Conservation (phyloP, 2,797 vertebrate genomes). For the Lepus townsendii region DNA sequence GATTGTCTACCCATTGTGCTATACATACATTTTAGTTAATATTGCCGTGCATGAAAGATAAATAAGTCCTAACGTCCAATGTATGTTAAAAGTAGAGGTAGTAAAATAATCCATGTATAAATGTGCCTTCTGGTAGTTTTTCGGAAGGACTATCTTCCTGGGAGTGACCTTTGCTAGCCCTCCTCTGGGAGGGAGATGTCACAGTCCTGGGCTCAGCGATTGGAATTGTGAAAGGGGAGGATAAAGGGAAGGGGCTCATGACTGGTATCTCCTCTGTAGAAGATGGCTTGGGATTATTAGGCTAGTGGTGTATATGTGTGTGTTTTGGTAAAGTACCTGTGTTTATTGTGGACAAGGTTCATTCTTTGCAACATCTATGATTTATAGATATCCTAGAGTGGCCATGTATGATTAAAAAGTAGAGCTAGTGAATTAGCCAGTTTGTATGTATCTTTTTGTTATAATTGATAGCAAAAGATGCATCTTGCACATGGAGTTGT, state of each 20-base stretch:
- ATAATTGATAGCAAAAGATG: background rate
- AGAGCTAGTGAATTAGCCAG: conserved; percentile 22
- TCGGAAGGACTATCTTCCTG: no score
- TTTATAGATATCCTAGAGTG: conserved; percentile 32
- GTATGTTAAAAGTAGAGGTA: no score
- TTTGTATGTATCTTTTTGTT: background rate
- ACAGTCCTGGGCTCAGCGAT: background rate
- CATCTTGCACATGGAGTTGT: background rate
- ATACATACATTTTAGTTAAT: no score
- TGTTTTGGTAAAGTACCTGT: conserved; percentile 44
- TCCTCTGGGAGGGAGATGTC: no score
- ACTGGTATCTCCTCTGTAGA: background rate
- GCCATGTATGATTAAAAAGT: conserved; percentile 46
- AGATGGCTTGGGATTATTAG: conserved; percentile 6
- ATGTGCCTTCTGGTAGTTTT: no score
- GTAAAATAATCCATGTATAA: no score
- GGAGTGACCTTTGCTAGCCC: no score
- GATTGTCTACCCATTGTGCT: no score
- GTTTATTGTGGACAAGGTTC: conserved; percentile 27
- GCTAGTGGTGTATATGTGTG: background rate
- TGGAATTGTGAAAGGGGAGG: background rate
- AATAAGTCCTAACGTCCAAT: no score
- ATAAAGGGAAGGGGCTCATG: conserved; percentile 41
- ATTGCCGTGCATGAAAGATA: no score
- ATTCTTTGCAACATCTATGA: background rate